Percentiles rank a stretch among this genome's conserved stretches.
Conservation (phyloP, 2,113 vertebrate species). For the Phaethon lepturus region DNA sequence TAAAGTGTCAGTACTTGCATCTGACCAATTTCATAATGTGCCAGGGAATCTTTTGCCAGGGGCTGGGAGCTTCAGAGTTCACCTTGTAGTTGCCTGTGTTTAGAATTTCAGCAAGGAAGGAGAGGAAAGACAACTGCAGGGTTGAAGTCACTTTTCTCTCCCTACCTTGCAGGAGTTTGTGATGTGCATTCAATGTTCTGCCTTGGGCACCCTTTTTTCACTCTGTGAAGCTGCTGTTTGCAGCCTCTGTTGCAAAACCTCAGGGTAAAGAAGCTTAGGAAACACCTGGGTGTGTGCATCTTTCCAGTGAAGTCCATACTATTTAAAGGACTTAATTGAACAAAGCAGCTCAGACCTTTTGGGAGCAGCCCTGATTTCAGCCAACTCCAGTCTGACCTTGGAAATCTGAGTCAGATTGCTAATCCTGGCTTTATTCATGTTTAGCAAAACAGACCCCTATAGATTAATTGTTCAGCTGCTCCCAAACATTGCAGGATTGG, state of each 20-base stretch:
- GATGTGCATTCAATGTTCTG: not conserved
- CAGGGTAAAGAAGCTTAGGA: not conserved
- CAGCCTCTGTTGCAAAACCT: not conserved
- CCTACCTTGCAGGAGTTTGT: not conserved
- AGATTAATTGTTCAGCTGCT: slow-evolving; percentile 34
- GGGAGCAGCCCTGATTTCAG: not conserved
- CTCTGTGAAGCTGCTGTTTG: not conserved
- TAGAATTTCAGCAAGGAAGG: not conserved
- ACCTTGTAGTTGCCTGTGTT: not conserved
- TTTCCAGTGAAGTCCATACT: not conserved
- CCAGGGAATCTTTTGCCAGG: not conserved
- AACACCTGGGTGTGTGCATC: not conserved
- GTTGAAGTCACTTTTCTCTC: not conserved
- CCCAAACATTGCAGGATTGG: slow-evolving; percentile 1
- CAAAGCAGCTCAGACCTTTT: slow-evolving; percentile 17
- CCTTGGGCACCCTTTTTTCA: not conserved
- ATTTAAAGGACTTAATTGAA: not conserved
- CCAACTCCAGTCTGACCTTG: slow-evolving; percentile 20
- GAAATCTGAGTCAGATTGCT: slow-evolving; percentile 31
- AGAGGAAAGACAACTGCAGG: not conserved
- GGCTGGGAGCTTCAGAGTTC: not conserved
- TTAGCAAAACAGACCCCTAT: slow-evolving; percentile 37
- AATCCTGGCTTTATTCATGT: slow-evolving; percentile 42
- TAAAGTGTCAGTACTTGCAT: not conserved
- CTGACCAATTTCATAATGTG: fast-evolving